phyloP scores from a whole-genome alignment of 2,113 vertebrate genomes.

The Pterophyllum scalare region DNA sequence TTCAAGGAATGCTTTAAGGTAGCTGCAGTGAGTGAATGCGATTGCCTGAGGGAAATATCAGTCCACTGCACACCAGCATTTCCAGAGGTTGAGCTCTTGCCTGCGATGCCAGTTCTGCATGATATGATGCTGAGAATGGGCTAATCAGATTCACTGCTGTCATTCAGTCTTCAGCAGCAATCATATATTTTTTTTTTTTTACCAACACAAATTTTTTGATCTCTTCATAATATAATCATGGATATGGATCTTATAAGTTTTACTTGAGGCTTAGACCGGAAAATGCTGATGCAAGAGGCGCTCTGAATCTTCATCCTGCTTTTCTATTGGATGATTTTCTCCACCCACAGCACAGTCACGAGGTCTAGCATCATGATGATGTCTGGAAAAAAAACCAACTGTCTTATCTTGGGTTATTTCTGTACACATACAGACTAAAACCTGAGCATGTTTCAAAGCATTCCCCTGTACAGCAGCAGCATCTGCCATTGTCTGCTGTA shows the following conservation, averaged over 20 bases:
- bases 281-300: constrained; percentile 71
- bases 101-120: constrained; percentile 52
- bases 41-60: constrained; percentile 66
- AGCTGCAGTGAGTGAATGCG: constrained; percentile 53
- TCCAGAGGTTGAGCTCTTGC: constrained; percentile 55
- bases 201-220: constrained; percentile 63
- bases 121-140: constrained; percentile 49
- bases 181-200: constrained; percentile 62
- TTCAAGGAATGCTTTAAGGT: constrained; percentile 71
- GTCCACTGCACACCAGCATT: constrained; percentile 56
- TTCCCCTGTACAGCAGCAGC: constrained; percentile 45
- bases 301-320: constrained; percentile 44
- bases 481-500: constrained; percentile 59
- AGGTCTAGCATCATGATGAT: constrained; percentile 68
- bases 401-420: constrained; percentile 64
- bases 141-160: constrained; percentile 53
- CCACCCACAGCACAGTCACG: constrained; percentile 70
- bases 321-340: constrained; percentile 69
- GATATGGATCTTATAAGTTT: constrained; percentile 64
- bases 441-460: constrained; percentile 45
- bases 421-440: constrained; percentile 42
- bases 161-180: constrained; percentile 57
- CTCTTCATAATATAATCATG: constrained; percentile 67
- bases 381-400: constrained; percentile 69
- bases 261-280: constrained; percentile 59